Conservation (phyloP, 2,888 invertebrate species). For the Platycnemis pennipes region DNA sequence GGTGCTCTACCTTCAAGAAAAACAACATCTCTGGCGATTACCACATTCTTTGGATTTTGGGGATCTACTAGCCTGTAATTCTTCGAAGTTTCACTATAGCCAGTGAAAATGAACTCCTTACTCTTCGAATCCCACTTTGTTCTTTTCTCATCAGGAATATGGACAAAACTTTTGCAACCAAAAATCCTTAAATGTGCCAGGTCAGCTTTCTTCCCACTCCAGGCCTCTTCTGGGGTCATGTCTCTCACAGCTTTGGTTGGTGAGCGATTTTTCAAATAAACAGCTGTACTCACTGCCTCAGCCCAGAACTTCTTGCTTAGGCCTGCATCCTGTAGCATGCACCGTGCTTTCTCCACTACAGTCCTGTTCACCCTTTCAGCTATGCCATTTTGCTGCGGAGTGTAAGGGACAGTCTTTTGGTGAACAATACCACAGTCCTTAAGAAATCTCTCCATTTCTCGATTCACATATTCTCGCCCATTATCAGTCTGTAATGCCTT, state of each 20-base stretch:
- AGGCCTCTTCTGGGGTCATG: constrained; percentile 76
- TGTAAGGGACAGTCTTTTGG: constrained; percentile 75
- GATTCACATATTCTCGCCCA: constrained; percentile 70
- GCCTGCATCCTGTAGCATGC: constrained; percentile 69
- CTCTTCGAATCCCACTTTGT: not conserved
- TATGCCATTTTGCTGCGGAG: constrained; percentile 76
- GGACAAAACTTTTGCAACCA: constrained; percentile 76
- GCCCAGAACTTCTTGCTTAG: constrained; percentile 72
- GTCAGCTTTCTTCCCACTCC: constrained; percentile 76
- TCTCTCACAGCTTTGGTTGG: constrained; percentile 71
- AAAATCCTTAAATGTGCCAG: constrained; percentile 76
- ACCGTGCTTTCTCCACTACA: constrained; percentile 73
- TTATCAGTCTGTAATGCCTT: constrained; percentile 4
- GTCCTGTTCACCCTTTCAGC: constrained; percentile 75
- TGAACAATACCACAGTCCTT: constrained; percentile 74
- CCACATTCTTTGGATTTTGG: too few relatives aligned
- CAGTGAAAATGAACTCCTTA: too few relatives aligned
- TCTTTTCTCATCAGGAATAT: constrained; percentile 76
- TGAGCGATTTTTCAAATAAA: constrained; percentile 74
- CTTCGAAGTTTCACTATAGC: too few relatives aligned
- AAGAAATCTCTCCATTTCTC: constrained; percentile 72
- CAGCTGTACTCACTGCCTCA: constrained; percentile 74
- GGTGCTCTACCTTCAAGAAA: too few relatives aligned
- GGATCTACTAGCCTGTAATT: too few relatives aligned
- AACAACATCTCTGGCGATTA: too few relatives aligned